Base-by-base conservation (phyloP, 2,113 vertebrate genomes). In the Melanotaenia duboulayi region DNA sequence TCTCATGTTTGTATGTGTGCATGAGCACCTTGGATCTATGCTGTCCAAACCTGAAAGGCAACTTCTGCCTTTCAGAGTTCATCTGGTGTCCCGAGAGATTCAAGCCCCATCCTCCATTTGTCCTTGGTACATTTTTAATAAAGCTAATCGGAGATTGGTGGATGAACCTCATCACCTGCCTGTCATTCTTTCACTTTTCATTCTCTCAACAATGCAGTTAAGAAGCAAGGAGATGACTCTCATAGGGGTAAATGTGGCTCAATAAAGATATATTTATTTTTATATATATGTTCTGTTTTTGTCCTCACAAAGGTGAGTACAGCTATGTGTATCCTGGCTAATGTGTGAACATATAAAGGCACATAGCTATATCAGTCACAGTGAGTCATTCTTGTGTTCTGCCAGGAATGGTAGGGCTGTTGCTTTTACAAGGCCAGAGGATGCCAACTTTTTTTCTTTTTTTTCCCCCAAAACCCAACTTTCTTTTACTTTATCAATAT, bases 71-170 rank as follows among this genome's bases (percentile, higher is more conserved):
- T 80, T 84, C 44, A 77, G 82, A 89, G 87, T 91, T 92, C 84
- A 87, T 59, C 44, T 25, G 11, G 44, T 82, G 77, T 82, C 81
- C 52, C 2, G 37, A 76, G 88, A 85, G 81, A 80, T 80, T 65
- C 61, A 48, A 55, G 62, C 62, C 76, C 49, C 46, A 87, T 90
- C 89, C 85, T 90, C 77, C 60, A 56, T 72, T 87, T 87, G 89
- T 89, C 91, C 90, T 92, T 90, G 86, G 76, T 90, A 80, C 82
- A 92, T 92, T 87, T 92, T 92, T 91, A 91, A 92, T 92, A 91
- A 89, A 89, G 76, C 82, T 89, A 91, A 91, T 89, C 86, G 39
- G 52, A 83, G 87, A 78, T 83, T 83, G 86, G 65, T 78, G 83
- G 85, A 87, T 77, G 86, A 90, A 89, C 85, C 80, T 75, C 35